A percentile compares a stretch with the other conserved stretches of the same genome.
phyloP scores from a whole-genome alignment of 2,113 vertebrate genomes.

The Turdus rufiventris region DNA sequence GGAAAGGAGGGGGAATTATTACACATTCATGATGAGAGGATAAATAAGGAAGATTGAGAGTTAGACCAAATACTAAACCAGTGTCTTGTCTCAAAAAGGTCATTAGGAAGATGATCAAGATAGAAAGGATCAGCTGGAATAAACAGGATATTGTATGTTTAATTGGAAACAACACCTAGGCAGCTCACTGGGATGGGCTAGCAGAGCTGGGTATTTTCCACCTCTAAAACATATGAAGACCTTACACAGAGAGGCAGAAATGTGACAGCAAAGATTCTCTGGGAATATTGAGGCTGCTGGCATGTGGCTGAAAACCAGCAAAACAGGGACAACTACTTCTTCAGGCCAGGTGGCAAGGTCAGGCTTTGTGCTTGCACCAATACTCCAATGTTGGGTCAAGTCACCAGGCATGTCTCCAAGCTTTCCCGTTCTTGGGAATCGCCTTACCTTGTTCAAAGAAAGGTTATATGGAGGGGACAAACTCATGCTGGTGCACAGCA shows the following conservation, averaged over 20 bases:
- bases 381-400: not conserved
- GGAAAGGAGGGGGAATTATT: not conserved
- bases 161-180: not conserved
- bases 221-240: not conserved
- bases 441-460: not conserved
- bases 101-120: not conserved
- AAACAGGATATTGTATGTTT: not conserved
- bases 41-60: not conserved
- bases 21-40: not conserved
- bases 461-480: accelerated
- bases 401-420: not conserved
- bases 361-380: not conserved
- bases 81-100: not conserved
- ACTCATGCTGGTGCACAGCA: not conserved
- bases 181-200: not conserved
- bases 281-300: not conserved
- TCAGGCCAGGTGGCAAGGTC: not conserved
- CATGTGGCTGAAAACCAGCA: not conserved
- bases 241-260: not conserved
- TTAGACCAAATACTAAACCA: not conserved
- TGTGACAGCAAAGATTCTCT: not conserved
- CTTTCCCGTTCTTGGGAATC: not conserved
- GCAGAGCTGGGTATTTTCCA: not conserved
- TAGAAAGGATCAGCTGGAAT: not conserved
- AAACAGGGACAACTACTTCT: not conserved